phyloP scores from a whole-genome alignment of 1,140 invertebrate species.

The Alviniconcha marisindica region DNA sequence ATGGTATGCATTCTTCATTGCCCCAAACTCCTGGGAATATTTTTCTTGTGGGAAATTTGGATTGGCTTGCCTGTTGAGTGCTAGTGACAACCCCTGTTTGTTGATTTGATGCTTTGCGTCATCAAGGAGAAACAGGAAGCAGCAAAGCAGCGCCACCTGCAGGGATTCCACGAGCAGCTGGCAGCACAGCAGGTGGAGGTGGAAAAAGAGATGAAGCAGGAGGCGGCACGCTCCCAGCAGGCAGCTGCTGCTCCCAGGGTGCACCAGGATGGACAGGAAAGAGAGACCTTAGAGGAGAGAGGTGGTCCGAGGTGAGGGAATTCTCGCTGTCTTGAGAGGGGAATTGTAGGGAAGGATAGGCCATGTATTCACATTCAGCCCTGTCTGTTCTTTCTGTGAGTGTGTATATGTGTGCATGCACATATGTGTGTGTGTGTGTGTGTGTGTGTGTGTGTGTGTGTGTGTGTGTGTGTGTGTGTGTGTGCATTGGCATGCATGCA shows the following conservation, averaged over 20 bases:
- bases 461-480: conserved; percentile 18
- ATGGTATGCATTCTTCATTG: no score
- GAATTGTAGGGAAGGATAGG: no score
- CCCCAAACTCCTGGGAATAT: no score
- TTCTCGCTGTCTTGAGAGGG: no score
- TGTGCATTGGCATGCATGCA: neutral
- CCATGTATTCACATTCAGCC: no score
- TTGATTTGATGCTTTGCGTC: no score
- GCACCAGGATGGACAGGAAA: neutral
- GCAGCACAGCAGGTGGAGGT: conserved; percentile 37
- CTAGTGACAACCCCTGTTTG: no score
- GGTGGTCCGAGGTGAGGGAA: no score
- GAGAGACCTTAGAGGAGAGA: neutral
- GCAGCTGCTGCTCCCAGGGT: neutral
- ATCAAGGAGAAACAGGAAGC: conserved; percentile 45
- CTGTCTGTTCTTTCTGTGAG: neutral
- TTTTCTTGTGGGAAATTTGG: no score
- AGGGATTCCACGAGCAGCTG: conserved; percentile 56
- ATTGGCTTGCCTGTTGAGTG: no score
- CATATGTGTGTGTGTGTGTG: conserved; percentile 13
- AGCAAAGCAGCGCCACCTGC: conserved; percentile 52
- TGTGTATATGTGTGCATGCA: neutral
- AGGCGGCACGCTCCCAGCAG: neutral
- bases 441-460: conserved; percentile 22
- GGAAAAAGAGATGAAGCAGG: conserved; percentile 15